Conservation (phyloP, 2,797 vertebrate species). For the Onychomys torridus region DNA sequence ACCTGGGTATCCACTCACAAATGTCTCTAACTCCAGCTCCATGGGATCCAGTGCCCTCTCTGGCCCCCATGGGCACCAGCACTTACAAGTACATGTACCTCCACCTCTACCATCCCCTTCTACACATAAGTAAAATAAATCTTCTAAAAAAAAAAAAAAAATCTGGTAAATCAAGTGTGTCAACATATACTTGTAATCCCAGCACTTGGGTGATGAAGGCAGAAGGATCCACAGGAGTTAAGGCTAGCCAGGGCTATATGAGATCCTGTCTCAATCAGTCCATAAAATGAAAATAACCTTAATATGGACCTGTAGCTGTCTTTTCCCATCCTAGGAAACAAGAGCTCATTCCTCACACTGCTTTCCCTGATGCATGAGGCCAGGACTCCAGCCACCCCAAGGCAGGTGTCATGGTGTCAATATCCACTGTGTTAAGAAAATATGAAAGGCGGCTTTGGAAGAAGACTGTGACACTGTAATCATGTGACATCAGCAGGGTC, state of each 20-base stretch:
- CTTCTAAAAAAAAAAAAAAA: neutral
- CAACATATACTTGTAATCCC: neutral
- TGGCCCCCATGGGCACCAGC: neutral
- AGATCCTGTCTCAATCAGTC: neutral
- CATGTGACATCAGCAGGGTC: neutral
- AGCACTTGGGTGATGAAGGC: no score
- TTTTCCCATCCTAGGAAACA: neutral
- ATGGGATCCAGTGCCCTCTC: neutral
- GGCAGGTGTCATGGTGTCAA: no score
- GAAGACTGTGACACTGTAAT: neutral
- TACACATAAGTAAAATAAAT: neutral
- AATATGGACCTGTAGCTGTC: neutral
- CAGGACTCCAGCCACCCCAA: neutral
- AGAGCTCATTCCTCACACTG: neutral
- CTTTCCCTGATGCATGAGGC: no score
- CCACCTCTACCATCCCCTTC: neutral
- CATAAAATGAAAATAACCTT: neutral
- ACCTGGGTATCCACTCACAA: neutral
- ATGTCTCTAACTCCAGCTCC: neutral
- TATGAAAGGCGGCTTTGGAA: neutral
- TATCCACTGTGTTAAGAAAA: neutral
- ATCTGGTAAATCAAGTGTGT: neutral
- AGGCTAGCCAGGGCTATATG: neutral
- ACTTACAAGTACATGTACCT: neutral
- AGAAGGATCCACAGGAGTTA: neutral